phyloP scores from a whole-genome alignment of 1,140 invertebrate species.

The Psilanteris sp. region DNA sequence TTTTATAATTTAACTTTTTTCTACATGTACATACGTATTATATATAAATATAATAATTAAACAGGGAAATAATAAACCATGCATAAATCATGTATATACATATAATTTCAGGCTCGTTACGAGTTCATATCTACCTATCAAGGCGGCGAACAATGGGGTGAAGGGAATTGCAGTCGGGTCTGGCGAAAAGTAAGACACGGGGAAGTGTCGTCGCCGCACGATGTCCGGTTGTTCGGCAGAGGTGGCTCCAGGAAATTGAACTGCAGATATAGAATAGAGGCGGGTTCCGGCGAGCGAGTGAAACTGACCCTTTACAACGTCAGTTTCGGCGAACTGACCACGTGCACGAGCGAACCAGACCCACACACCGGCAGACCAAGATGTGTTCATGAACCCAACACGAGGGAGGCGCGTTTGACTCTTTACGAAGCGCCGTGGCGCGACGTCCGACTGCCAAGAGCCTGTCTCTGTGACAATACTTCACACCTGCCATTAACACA shows the following conservation, averaged over 20 bases:
- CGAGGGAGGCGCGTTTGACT: conserved; percentile 81
- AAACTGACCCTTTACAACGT: conserved; percentile 86
- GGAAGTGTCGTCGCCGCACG: conserved; percentile 84
- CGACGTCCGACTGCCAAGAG: conserved; percentile 83
- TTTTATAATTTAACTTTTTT: too few relatives aligned
- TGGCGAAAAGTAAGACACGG: conserved; percentile 82
- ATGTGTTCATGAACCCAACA: conserved; percentile 80
- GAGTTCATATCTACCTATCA: conserved; percentile 91
- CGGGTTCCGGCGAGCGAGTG: conserved; percentile 83
- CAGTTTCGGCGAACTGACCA: conserved; percentile 83
- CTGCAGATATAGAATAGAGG: conserved; percentile 87
- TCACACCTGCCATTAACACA: conserved; percentile 83
- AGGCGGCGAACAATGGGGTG: conserved; percentile 85
- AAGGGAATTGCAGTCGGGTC: conserved; percentile 80
- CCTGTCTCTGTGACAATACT: conserved; percentile 86
- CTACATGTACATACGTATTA: too few relatives aligned
- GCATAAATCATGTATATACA: too few relatives aligned
- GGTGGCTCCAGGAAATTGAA: conserved; percentile 87
- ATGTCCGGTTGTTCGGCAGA: conserved; percentile 88
- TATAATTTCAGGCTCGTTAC: conserved; percentile 83
- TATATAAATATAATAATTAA: not conserved
- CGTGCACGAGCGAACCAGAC: conserved; percentile 86
- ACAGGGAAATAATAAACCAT: too few relatives aligned
- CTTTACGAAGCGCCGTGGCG: conserved; percentile 85
- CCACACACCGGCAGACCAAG: conserved; percentile 84